Evolutionary conservation across 53 echinoderm and acorn worm genomes (phyloP), one percentile per base, ranked within the genome.

Genomic region (Holothuria scabra): DNA sequence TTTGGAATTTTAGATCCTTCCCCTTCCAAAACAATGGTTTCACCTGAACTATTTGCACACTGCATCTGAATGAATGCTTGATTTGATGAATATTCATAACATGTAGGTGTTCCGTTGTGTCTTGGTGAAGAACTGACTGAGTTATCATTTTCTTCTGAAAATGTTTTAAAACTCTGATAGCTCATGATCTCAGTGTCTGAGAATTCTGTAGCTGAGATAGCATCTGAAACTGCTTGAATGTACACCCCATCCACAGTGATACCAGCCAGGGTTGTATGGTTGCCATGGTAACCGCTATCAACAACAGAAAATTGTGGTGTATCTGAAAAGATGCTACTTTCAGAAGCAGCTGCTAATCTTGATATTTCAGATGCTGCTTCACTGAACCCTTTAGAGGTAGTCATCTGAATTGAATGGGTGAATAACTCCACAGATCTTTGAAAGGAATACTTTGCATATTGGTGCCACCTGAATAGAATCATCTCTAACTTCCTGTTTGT

Each of bases 201-300:
- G 19, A 18, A 44, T 22, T 69, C 30, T 6, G 69, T 23, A 6
- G 37, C 69, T 13, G 26, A 24, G 13, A 72, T 26, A 4, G 12
- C 44, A 72, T 44, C 72, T 8, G 72, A 72, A 22, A 9, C 21
- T 34, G 72, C 44, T 23, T 12, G 41, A 72, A 32, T 38, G n/a
- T 72, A 38, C 3, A 72, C n/a, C 12, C 23, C 22, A 48, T 21
- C 46, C 9, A 21, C 22, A 2, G 72, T 25, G 14, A 18, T 23
- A 19, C 72, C 48, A 5, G 24, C 8, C 19, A 16, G 72, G 48
- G 24, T 41, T 48, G 72, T 48, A 44, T 72, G 41, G 46, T 83
- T 83, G 57, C 75, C 88, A 58, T 74, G 62, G 84, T 88, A 88
- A 56, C 88, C 88, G 44, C 88, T 88, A 30, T 88, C 88, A n/a